Conservation (phyloP, 2,113 vertebrate genomes). For the Miniopterus natalensis region DNA sequence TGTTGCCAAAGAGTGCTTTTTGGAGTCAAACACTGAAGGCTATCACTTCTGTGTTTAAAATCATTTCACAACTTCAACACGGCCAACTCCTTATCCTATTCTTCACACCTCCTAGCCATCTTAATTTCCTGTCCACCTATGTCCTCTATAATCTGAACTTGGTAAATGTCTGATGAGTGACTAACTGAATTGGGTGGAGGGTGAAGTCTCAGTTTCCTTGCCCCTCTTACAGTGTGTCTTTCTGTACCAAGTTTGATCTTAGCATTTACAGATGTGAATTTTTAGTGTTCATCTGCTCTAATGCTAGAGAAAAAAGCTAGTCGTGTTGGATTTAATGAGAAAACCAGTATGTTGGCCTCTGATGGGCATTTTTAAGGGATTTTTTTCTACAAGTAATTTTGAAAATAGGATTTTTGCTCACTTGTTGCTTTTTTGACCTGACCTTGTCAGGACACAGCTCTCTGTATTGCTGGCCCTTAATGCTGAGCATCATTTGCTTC, state of each 20-base stretch:
- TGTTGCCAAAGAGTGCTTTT: neutral
- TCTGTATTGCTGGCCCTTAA: neutral
- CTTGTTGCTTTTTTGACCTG: neutral
- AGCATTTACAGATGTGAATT: constrained; percentile 41
- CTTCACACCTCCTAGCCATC: neutral
- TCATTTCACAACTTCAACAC: neutral
- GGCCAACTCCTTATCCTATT: neutral
- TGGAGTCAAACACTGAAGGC: constrained; percentile 36
- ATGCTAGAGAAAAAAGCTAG: constrained; percentile 35
- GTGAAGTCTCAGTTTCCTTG: neutral
- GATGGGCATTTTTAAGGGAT: neutral
- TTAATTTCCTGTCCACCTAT: neutral
- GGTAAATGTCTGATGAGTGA: constrained; percentile 42
- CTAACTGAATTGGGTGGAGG: constrained; percentile 5
- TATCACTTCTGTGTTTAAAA: neutral
- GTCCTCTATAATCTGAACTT: neutral
- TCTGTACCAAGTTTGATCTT: constrained; percentile 43
- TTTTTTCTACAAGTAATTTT: neutral
- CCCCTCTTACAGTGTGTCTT: neutral
- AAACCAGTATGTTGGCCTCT: neutral
- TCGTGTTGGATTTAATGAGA: neutral
- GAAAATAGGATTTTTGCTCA: neutral
- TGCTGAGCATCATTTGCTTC: neutral
- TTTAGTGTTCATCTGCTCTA: constrained; percentile 55
- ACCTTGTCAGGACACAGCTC: neutral